These are phyloP conservation scores for Lithobates sylvaticus DNA, from an alignment of 2,797 vertebrate genomes.

Conservation along the genomic window DNA sequence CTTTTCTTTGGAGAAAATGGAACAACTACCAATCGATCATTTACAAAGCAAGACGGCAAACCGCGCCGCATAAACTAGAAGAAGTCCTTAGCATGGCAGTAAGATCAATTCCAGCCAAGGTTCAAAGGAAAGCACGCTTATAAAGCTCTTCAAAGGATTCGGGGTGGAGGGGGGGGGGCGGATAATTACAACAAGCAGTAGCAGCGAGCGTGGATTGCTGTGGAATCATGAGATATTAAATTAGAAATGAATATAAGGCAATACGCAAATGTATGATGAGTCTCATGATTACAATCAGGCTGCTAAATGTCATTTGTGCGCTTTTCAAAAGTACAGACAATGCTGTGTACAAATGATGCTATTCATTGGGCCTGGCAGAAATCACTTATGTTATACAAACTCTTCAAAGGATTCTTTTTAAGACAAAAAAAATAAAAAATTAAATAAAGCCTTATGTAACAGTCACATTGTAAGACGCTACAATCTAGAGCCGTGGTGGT, in stretches of 20 bases:
- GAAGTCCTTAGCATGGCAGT: slow-evolving; percentile 3
- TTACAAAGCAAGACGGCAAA: not conserved
- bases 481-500: not conserved
- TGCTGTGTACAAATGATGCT: slow-evolving; percentile 47
- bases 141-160: slow-evolving; percentile 56
- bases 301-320: slow-evolving; percentile 59
- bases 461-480: slow-evolving; percentile 58
- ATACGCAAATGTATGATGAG: slow-evolving; percentile 58
- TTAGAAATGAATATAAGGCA: slow-evolving; percentile 58
- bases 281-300: slow-evolving; percentile 63
- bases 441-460: slow-evolving; percentile 37
- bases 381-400: slow-evolving; percentile 57
- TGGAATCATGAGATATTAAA: slow-evolving; percentile 62
- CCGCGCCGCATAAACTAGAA: not conserved
- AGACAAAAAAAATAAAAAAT: slow-evolving; percentile 29
- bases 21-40: not conserved
- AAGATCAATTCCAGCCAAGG: slow-evolving; percentile 37
- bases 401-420: slow-evolving; percentile 60
- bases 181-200: slow-evolving; percentile 43
- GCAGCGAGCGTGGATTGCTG: slow-evolving; percentile 43
- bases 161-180: not conserved
- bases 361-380: slow-evolving; percentile 54
- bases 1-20: not conserved
- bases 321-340: slow-evolving; percentile 57
- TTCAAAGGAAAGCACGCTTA: slow-evolving; percentile 58